Evolutionary conservation across 2,888 invertebrate genomes (phyloP).

Genomic region (Epirrhoe tristata): DNA sequence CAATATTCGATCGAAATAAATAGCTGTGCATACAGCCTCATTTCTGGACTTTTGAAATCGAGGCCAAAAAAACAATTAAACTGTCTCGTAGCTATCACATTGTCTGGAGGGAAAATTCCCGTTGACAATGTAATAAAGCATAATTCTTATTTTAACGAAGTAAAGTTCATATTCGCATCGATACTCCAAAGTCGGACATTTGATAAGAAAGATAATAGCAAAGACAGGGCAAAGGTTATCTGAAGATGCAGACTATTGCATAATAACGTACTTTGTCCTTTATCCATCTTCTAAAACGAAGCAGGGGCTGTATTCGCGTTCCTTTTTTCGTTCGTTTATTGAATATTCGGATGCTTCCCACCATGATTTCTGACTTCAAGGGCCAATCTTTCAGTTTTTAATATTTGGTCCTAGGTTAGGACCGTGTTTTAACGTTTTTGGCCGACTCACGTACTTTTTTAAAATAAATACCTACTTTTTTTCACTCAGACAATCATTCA

Average conservation of each 20-base stretch:
- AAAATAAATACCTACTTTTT: too few species aligned
- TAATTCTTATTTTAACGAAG: conserved; percentile 21
- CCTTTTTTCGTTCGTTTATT: too few species aligned
- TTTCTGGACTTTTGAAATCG: neutral
- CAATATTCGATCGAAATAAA: too few species aligned
- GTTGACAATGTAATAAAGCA: conserved; percentile 22
- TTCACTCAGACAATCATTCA: too few species aligned
- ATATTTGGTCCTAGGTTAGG: too few species aligned
- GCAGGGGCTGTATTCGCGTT: too few species aligned
- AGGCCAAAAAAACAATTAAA: conserved; percentile 22
- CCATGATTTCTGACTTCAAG: too few species aligned
- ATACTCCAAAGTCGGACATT: conserved; percentile 32
- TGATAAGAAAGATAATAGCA: conserved; percentile 10
- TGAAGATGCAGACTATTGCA: conserved; percentile 38
- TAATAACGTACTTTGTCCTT: conserved; percentile 37
- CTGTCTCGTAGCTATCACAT: conserved; percentile 27
- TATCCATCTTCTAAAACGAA: neutral
- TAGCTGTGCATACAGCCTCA: too few species aligned
- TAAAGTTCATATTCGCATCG: conserved; percentile 35
- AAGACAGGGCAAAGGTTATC: conserved; percentile 38
- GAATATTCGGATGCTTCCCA: too few species aligned
- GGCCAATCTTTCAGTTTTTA: too few species aligned
- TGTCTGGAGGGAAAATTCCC: conserved; percentile 42
- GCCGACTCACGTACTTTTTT: too few species aligned
- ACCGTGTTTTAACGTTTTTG: too few species aligned